A percentile compares a stretch with the other conserved stretches of the same genome.
Evolutionary conservation across 2,888 invertebrate species (phyloP).

Genomic region (Monochamus alternatus): DNA sequence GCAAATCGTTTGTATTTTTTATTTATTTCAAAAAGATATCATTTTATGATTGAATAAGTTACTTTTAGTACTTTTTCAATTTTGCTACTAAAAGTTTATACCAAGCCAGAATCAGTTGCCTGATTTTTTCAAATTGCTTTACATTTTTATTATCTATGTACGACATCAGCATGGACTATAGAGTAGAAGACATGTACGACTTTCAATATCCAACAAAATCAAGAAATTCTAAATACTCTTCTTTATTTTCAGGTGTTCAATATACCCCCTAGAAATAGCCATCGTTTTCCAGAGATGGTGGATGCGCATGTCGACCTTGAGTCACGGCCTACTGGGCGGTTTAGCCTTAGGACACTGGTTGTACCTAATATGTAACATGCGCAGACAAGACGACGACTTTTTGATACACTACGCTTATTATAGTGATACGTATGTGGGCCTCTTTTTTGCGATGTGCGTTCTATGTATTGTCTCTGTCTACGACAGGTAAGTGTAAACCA

Average conservation of each 20-base stretch:
- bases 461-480: conserved; percentile 76
- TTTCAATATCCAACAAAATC: not conserved
- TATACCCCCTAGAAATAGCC: conserved; percentile 73
- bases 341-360: conserved; percentile 75
- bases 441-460: conserved; percentile 76
- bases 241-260: conserved; percentile 50
- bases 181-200: not conserved
- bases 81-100: no score
- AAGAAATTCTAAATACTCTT: not conserved
- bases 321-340: conserved; percentile 77
- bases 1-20: no score
- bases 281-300: conserved; percentile 73
- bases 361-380: conserved; percentile 73
- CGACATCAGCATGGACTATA: no score
- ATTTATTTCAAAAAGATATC: no score
- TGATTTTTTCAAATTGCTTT: no score
- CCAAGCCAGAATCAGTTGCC: no score
- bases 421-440: conserved; percentile 67
- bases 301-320: conserved; percentile 73
- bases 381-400: conserved; percentile 65
- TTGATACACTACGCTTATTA: conserved; percentile 67
- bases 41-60: no score
- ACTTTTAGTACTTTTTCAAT: no score
- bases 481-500: conserved; percentile 72
- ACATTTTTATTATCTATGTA: no score